phyloP scores from a whole-genome alignment of 2,888 invertebrate genomes.

The Cenopis cana region DNA sequence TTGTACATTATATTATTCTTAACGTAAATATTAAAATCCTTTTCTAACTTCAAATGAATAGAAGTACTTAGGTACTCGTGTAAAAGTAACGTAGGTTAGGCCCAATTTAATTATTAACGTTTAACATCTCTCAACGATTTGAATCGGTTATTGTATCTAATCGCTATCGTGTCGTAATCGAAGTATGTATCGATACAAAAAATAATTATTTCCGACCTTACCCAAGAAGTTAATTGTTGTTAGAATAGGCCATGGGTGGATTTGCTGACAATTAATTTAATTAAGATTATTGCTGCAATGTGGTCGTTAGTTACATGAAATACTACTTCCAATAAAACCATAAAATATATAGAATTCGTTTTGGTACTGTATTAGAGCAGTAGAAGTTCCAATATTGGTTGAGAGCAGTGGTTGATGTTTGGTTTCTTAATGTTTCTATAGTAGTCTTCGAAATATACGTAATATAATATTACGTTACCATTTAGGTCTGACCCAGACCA shows the following conservation, averaged over 20 bases:
- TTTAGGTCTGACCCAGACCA: slow-evolving; percentile 37
- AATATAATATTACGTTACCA: too few species aligned
- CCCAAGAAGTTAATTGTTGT: slow-evolving; percentile 71
- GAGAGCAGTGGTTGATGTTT: slow-evolving; percentile 30
- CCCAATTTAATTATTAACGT: slow-evolving; percentile 52
- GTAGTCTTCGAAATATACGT: slow-evolving; percentile 40
- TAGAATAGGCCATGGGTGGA: slow-evolving; percentile 58
- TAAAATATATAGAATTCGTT: slow-evolving; percentile 38
- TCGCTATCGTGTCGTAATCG: slow-evolving; percentile 72
- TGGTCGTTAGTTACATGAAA: slow-evolving; percentile 60
- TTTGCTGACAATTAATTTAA: slow-evolving; percentile 74
- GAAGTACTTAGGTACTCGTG: slow-evolving; percentile 30
- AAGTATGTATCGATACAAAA: slow-evolving; percentile 68
- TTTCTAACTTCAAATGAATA: neutral
- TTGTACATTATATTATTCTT: too few species aligned
- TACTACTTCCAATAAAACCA: slow-evolving; percentile 53
- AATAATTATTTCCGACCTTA: slow-evolving; percentile 80
- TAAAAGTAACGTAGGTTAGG: slow-evolving; percentile 51
- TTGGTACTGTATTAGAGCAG: slow-evolving; percentile 43
- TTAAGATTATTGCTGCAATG: slow-evolving; percentile 65
- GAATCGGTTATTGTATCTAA: slow-evolving; percentile 73
- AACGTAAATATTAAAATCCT: neutral
- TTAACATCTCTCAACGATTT: slow-evolving; percentile 68
- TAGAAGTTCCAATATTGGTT: slow-evolving; percentile 34
- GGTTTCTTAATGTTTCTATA: slow-evolving; percentile 39